Base-by-base conservation (phyloP, 2,113 vertebrate species). In the Telmatochromis sp. region DNA sequence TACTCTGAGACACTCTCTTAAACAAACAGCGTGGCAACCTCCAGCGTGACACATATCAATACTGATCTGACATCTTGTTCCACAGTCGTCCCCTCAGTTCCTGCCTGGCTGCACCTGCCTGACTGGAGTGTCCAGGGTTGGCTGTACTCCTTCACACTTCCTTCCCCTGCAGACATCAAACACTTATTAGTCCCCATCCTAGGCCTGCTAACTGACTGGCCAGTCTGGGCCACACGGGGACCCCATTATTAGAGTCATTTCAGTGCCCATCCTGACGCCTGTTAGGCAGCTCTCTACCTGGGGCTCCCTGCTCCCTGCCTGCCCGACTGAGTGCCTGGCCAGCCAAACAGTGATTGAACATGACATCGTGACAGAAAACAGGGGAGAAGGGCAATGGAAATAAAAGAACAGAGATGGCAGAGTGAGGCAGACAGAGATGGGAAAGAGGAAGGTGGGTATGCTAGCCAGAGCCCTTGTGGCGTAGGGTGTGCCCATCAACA, bases 231-330 rank as follows among this genome's bases (percentile, higher is more conserved):
- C 94, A 96, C 93, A 96, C 96, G 88, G 95, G 94, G 95, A 96
- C 96, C 93, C 96, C 96, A 96, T 98, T 98, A 98, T 97, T 98
- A 97, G 96, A 97, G 96, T 98, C 92, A 97, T 97, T 97, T 97
- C 96, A 95, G 88, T 73, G 94, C 55, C 85, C 94, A 92, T 96
- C 95, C 95, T 97, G 96, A 97, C 95, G 96, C 95, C 96, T 95
- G 96, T 96, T 97, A 96, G 94, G 95, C 96, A 94, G 91, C 87
- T 95, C 91, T 57, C 95, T 96, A 96, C 96, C 97, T 97, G 94
- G 96, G 97, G 95, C 96, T 96, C 93, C 93, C 91, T 70, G 91
- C 94, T 93, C 88, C 87, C 92, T 84, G 94, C 91, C 88, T 91
- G 90, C 84, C 93, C 88, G 89, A 93, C 90, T 91, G 94, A 90